phyloP scores from a whole-genome alignment of 35 echinoderm and acorn worm species.

The Antedon bifida region DNA sequence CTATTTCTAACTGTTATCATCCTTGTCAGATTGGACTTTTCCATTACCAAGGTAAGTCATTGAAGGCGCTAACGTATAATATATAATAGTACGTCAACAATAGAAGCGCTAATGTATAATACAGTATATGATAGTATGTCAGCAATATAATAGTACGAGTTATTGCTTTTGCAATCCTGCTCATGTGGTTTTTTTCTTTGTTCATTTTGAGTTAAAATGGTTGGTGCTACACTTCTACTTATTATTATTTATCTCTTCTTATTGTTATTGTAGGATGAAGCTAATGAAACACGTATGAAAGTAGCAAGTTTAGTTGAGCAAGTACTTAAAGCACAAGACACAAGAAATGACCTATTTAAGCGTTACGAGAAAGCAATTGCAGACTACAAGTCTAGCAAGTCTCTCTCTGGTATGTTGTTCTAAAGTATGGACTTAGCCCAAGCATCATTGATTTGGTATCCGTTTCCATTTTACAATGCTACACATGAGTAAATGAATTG shows the following conservation, averaged over 20 bases:
- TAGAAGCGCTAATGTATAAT: no score
- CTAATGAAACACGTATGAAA: slow-evolving; percentile 67
- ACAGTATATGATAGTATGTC: no score
- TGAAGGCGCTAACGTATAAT: no score
- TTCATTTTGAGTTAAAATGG: no score
- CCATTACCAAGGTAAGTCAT: slow-evolving; percentile 69
- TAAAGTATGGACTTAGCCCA: neutral
- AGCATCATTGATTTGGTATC: neutral
- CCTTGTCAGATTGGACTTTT: slow-evolving; percentile 79
- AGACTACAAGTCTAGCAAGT: slow-evolving; percentile 84
- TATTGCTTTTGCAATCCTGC: no score
- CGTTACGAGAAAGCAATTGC: slow-evolving; percentile 76
- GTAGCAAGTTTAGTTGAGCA: slow-evolving; percentile 71
- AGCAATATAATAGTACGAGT: no score
- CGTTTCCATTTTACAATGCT: neutral
- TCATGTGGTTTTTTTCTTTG: no score
- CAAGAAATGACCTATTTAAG: slow-evolving; percentile 35
- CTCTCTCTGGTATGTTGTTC: slow-evolving; percentile 31
- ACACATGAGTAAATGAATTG: no score
- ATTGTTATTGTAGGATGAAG: slow-evolving; percentile 48
- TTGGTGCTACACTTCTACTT: no score
- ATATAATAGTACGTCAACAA: no score
- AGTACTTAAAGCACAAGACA: slow-evolving; percentile 30
- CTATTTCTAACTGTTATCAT: slow-evolving; percentile 77
- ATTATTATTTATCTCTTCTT: no score